Evolutionary conservation across 2,113 vertebrate species (phyloP).

Genomic region (Osmerus mordax): DNA sequence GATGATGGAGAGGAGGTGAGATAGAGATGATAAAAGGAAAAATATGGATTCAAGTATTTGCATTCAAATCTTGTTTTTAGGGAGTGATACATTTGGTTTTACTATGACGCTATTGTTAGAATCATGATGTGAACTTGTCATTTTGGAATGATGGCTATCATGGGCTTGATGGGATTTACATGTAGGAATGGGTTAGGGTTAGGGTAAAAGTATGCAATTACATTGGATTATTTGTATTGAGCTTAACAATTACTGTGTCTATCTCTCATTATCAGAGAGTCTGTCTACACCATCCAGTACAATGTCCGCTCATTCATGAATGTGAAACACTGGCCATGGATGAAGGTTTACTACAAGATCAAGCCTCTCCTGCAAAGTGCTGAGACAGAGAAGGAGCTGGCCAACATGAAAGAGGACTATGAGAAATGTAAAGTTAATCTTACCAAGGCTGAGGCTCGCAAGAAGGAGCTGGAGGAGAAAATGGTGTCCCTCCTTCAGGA

Average conservation of each 20-base stretch:
- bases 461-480: not conserved
- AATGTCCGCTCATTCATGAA: conserved; percentile 74
- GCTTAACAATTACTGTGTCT: not conserved
- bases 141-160: no score
- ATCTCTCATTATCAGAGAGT: not conserved
- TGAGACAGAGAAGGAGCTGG: conserved; percentile 75
- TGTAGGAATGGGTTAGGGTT: no score
- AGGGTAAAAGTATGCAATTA: no score
- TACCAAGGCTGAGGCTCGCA: not conserved
- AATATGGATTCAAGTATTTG: no score
- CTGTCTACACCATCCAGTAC: conserved; percentile 58
- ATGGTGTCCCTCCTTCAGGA: not conserved
- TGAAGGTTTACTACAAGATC: conserved; percentile 79
- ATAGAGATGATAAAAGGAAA: no score
- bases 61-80: not conserved
- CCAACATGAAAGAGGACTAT: conserved; percentile 71
- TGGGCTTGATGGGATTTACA: no score
- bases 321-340: conserved; percentile 78
- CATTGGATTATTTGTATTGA: no score
- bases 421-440: not conserved
- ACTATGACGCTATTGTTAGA: no score
- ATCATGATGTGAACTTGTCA: no score
- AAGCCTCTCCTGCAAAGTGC: conserved; percentile 75
- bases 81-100: no score
- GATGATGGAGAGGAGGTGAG: no score